These are phyloP conservation scores for Alexandromys fortis DNA, from an alignment of 2,113 vertebrate genomes.

Conservation along the genomic window DNA sequence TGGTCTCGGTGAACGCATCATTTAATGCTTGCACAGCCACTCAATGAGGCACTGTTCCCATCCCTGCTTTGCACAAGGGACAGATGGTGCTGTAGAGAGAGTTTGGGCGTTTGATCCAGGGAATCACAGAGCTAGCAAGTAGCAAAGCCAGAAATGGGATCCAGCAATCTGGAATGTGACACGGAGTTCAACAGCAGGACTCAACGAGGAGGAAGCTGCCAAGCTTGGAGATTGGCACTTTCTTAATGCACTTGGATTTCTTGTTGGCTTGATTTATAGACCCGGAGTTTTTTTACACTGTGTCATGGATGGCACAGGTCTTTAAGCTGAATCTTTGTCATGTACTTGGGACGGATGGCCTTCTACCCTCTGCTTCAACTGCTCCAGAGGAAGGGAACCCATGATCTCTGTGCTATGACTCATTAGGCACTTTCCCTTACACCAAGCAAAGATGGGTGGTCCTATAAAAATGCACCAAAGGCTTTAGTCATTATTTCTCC, in stretches of 20 bases:
- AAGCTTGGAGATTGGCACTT: neutral
- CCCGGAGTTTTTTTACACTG: neutral
- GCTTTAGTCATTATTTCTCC: neutral
- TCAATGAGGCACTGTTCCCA: neutral
- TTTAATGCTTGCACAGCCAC: neutral
- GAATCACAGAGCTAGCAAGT: neutral
- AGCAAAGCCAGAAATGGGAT: neutral
- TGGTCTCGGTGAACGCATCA: neutral
- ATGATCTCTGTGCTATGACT: neutral
- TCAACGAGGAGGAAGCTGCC: neutral
- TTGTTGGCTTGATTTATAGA: neutral
- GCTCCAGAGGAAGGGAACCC: neutral
- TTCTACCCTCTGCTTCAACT: neutral
- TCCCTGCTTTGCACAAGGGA: neutral
- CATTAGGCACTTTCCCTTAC: neutral
- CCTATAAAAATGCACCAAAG: neutral
- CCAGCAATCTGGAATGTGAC: neutral
- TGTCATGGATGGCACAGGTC: neutral
- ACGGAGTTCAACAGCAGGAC: neutral
- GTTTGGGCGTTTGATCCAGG: neutral
- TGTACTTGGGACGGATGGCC: neutral
- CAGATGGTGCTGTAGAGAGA: neutral
- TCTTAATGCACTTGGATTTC: neutral
- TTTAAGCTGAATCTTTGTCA: constrained; percentile 30
- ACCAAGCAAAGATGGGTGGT: neutral